Evolutionary conservation across 2,888 invertebrate genomes (phyloP).

Genomic region (Agrochola lota): DNA sequence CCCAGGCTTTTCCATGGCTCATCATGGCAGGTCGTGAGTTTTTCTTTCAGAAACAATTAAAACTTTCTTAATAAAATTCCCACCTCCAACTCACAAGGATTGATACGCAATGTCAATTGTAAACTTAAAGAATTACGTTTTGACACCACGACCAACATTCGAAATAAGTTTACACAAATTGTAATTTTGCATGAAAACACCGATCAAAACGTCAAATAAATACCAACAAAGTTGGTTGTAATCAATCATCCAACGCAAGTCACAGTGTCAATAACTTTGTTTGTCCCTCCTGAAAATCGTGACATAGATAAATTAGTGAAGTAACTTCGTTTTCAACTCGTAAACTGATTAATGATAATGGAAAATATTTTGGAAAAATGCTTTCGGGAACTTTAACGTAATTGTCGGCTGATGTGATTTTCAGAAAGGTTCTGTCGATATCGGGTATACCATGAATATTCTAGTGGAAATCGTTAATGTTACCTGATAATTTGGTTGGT

Average conservation of each 20-base stretch:
- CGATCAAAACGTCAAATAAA: slow-evolving; percentile 66
- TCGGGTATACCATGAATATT: slow-evolving; percentile 22
- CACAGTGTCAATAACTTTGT: slow-evolving; percentile 71
- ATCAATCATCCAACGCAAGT: slow-evolving; percentile 69
- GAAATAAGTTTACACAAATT: slow-evolving; percentile 60
- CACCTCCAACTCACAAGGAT: background rate
- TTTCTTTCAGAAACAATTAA: background rate
- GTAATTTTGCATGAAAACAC: slow-evolving; percentile 66
- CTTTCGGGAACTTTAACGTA: slow-evolving; percentile 26
- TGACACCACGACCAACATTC: slow-evolving; percentile 29
- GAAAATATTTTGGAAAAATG: slow-evolving; percentile 54
- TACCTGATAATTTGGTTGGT: slow-evolving; percentile 5
- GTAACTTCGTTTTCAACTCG: slow-evolving; percentile 63
- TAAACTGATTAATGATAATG: slow-evolving; percentile 65
- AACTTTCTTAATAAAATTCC: background rate
- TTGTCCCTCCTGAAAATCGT: slow-evolving; percentile 65
- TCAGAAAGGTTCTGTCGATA: slow-evolving; percentile 18
- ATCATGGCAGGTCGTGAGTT: background rate
- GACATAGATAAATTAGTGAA: slow-evolving; percentile 70
- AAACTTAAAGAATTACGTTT: slow-evolving; percentile 34
- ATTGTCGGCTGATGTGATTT: slow-evolving; percentile 34
- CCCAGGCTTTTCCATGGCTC: background rate
- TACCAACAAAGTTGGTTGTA: slow-evolving; percentile 56
- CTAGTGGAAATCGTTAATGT: slow-evolving; percentile 3
- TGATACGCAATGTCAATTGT: slow-evolving; percentile 29